These are phyloP conservation scores for Cryptotermes secundus DNA, from an alignment of 1,140 invertebrate species.

Conservation along the genomic window DNA sequence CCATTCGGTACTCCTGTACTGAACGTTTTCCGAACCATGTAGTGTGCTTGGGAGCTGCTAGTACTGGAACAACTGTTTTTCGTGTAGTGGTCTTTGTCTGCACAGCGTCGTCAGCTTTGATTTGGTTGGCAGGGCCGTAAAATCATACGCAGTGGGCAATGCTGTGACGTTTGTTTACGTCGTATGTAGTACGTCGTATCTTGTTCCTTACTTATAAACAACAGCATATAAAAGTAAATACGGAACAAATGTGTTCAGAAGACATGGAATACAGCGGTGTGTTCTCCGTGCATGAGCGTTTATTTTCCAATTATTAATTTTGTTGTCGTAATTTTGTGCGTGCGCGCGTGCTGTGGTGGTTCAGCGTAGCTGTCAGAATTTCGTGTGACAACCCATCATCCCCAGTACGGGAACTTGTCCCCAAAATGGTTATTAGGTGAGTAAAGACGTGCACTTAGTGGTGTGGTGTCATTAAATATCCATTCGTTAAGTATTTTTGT, in stretches of 20 bases:
- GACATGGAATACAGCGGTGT: not conserved
- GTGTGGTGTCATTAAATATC: no score
- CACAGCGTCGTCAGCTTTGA: not conserved
- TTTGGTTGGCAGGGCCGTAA: not conserved
- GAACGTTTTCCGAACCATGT: not conserved
- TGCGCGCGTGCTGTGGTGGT: not conserved
- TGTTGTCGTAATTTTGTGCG: not conserved
- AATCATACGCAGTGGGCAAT: not conserved
- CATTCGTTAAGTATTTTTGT: no score
- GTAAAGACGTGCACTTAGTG: not conserved
- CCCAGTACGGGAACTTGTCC: not conserved
- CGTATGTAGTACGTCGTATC: not conserved
- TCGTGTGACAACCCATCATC: not conserved
- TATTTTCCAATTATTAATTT: not conserved
- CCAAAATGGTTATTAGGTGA: conserved; percentile 9
- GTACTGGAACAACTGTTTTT: not conserved
- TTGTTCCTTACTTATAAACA: not conserved
- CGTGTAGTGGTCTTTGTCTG: not conserved
- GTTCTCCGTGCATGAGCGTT: not conserved
- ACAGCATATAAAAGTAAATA: not conserved
- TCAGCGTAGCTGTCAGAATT: conserved; percentile 9
- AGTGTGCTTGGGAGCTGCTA: not conserved
- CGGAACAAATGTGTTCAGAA: not conserved
- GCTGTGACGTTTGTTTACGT: not conserved
- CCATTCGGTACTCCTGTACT: not conserved